These are phyloP conservation scores for Trididemnum clinides DNA, from an alignment of 23 tunicate genomes.

Conservation along the genomic window DNA sequence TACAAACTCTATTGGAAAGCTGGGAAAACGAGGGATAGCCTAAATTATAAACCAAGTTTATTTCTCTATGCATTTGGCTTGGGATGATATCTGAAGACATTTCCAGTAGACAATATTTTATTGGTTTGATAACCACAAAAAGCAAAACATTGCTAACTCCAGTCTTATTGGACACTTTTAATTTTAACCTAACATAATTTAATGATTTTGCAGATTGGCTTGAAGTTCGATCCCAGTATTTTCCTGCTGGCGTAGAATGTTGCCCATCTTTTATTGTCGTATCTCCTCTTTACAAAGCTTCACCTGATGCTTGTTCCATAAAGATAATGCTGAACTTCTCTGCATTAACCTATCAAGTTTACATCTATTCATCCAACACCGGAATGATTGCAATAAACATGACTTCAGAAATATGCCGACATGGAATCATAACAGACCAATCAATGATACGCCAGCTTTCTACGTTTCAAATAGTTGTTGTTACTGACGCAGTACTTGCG, in stretches of 20 bases:
- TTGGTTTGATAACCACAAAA: no score
- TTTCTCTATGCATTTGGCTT: no score
- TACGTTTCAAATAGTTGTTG: background rate
- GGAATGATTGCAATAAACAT: background rate
- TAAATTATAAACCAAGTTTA: no score
- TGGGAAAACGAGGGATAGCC: no score
- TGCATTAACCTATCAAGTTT: background rate
- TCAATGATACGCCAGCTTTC: background rate
- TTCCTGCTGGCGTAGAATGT: no score
- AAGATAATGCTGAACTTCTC: background rate
- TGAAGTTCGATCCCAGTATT: no score
- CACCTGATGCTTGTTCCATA: background rate
- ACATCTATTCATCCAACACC: background rate
- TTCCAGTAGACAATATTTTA: no score
- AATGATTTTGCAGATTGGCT: no score
- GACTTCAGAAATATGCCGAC: slow-evolving; percentile 1
- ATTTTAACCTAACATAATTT: no score
- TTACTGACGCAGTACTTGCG: background rate
- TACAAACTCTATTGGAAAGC: background rate
- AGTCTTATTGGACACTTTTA: no score
- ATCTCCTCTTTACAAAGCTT: background rate
- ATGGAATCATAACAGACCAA: background rate
- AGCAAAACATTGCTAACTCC: no score
- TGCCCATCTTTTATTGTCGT: background rate
- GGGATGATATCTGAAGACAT: no score